phyloP scores from a whole-genome alignment of 35 echinoderm and acorn worm genomes.

The Holothuria glaberrima region DNA sequence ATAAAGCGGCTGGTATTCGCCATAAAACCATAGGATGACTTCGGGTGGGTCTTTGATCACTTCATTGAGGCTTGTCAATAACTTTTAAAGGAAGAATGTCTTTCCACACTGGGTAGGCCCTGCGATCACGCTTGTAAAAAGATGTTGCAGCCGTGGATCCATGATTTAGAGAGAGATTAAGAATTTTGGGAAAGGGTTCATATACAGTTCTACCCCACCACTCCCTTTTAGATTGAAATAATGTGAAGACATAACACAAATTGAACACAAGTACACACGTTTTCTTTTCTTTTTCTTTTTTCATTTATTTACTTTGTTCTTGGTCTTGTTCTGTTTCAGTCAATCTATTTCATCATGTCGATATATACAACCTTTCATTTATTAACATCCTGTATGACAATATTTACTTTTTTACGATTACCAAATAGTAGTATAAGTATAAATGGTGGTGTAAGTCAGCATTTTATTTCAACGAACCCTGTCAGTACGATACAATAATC shows the following conservation, averaged over 20 bases:
- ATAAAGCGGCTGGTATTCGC: conserved; percentile 38
- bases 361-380: too few relatives aligned
- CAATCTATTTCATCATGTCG: too few relatives aligned
- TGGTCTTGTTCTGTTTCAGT: too few relatives aligned
- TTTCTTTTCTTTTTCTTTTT: neutral
- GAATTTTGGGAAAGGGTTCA: too few relatives aligned
- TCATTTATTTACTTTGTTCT: neutral
- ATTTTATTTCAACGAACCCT: too few relatives aligned
- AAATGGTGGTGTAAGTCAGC: too few relatives aligned
- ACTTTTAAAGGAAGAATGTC: conserved; percentile 56
- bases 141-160: conserved; percentile 64
- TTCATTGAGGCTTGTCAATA: conserved; percentile 56
- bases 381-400: too few relatives aligned
- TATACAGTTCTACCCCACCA: too few relatives aligned
- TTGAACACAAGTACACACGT: neutral
- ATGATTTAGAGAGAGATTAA: conserved; percentile 1
- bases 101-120: conserved; percentile 68
- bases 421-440: too few relatives aligned
- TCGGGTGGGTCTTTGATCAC: conserved; percentile 57
- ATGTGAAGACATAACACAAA: neutral
- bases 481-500: too few relatives aligned
- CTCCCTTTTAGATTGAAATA: too few relatives aligned
- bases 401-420: too few relatives aligned
- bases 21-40: conserved; percentile 23
- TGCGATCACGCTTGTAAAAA: conserved; percentile 39